Conservation (phyloP, 2,797 vertebrate genomes). For the Spheniscus humboldti region DNA sequence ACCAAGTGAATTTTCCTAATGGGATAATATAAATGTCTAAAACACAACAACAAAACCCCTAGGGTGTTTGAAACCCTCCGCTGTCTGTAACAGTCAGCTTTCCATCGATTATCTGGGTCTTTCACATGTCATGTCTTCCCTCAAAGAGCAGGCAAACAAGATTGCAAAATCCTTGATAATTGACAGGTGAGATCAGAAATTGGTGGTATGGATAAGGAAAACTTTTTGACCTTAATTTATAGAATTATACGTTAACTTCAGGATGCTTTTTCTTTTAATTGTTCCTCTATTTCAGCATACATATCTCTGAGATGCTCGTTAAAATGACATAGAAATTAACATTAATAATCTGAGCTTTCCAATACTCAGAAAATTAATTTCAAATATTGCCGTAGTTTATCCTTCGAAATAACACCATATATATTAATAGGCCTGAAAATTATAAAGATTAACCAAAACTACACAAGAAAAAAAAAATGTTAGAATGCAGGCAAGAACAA, state of each 20-base stretch:
- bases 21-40: not conserved
- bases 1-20: not conserved
- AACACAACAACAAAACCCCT: not conserved
- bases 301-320: not conserved
- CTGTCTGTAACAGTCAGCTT: not conserved
- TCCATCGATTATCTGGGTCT: not conserved
- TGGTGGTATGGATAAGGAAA: not conserved
- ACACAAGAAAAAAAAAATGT: not conserved
- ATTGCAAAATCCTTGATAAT: not conserved
- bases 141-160: not conserved
- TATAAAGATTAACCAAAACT: not conserved
- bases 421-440: not conserved
- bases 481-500: not conserved
- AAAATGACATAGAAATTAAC: not conserved
- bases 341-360: not conserved
- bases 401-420: not conserved
- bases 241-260: not conserved
- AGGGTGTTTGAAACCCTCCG: not conserved
- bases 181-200: not conserved
- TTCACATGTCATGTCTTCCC: not conserved
- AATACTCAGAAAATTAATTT: not conserved
- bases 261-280: not conserved
- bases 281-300: not conserved
- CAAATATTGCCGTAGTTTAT: not conserved
- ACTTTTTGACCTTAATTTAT: not conserved